Evolutionary conservation across 2,888 invertebrate genomes (phyloP).

Genomic region (Dyspetes luteomarginatus): DNA sequence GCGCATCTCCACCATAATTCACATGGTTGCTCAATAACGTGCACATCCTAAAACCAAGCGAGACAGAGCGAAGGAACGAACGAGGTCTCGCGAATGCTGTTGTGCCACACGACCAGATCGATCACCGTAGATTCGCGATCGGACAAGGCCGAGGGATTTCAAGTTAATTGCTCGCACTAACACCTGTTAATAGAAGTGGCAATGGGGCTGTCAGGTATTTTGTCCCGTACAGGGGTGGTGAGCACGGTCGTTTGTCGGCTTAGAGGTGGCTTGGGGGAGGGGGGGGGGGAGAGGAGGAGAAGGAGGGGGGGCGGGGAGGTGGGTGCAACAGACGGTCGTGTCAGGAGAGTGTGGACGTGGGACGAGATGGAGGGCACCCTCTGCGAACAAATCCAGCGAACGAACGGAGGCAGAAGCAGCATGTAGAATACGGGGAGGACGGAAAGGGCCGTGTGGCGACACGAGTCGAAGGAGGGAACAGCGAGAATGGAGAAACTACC

Average conservation of each 20-base stretch:
- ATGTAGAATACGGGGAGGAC: constrained; percentile 61
- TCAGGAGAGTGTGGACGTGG: constrained; percentile 68
- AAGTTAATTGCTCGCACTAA: constrained; percentile 78
- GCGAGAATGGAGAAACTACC: constrained; percentile 55
- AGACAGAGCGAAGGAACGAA: too few relatives aligned
- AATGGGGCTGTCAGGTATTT: constrained; percentile 79
- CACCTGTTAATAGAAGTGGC: constrained; percentile 79
- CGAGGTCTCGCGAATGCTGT: too few relatives aligned
- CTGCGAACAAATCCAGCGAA: constrained; percentile 42
- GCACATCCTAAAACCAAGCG: too few relatives aligned
- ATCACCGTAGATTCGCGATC: constrained; percentile 16
- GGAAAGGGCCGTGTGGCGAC: constrained; percentile 50
- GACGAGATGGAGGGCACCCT: constrained; percentile 29
- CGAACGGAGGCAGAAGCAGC: constrained; percentile 45
- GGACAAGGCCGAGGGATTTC: constrained; percentile 65
- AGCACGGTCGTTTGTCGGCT: constrained; percentile 73
- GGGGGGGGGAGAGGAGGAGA: constrained; percentile 59
- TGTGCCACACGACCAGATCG: constrained; percentile 27
- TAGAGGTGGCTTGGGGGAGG: constrained; percentile 69
- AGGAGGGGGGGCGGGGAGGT: constrained; percentile 51
- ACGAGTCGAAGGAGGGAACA: constrained; percentile 28
- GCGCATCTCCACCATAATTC: too few relatives aligned
- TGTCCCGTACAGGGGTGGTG: constrained; percentile 72
- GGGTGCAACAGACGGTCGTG: constrained; percentile 76
- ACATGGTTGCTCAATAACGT: too few relatives aligned